Evolutionary conservation across 2,888 invertebrate species (phyloP).

Genomic region (Scrobipalpa atriplicella): DNA sequence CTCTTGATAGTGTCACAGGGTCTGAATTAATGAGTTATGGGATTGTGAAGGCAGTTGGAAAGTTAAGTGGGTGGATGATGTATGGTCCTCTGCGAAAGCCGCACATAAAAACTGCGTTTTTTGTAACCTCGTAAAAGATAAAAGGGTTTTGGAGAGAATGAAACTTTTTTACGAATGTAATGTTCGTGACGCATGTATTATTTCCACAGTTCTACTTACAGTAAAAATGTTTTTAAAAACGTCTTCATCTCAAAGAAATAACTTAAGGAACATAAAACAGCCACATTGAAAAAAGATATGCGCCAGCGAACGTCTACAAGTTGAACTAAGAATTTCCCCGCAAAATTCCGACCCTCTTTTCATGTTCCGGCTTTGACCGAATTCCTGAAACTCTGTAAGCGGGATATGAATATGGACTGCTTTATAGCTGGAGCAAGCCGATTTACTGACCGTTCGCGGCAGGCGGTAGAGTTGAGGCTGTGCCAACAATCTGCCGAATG

Average conservation of each 20-base stretch:
- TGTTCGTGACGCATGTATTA: neutral
- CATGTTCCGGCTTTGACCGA: constrained; percentile 13
- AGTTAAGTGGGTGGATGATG: constrained; percentile 46
- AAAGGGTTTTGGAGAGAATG: constrained; percentile 20
- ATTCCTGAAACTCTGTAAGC: constrained; percentile 2
- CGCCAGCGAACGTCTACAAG: neutral
- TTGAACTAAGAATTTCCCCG: constrained; percentile 9
- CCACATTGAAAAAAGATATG: neutral
- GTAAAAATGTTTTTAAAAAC: neutral
- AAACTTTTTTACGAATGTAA: neutral
- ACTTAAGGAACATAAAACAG: neutral
- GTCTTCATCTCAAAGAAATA: neutral
- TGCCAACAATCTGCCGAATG: constrained; percentile 23
- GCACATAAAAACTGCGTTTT: constrained; percentile 20
- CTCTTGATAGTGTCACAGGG: constrained; percentile 38
- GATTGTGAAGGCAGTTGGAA: constrained; percentile 43
- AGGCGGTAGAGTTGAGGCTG: constrained; percentile 21
- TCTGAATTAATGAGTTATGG: constrained; percentile 44
- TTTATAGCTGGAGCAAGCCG: constrained; percentile 9
- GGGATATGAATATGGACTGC: constrained; percentile 19
- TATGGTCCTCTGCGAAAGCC: constrained; percentile 37
- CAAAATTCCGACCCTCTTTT: constrained; percentile 14
- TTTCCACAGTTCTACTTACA: neutral
- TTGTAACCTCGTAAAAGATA: constrained; percentile 22
- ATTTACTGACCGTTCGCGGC: constrained; percentile 25